Base-by-base conservation (phyloP, 2,797 vertebrate species). In the Coregonus suidteri region DNA sequence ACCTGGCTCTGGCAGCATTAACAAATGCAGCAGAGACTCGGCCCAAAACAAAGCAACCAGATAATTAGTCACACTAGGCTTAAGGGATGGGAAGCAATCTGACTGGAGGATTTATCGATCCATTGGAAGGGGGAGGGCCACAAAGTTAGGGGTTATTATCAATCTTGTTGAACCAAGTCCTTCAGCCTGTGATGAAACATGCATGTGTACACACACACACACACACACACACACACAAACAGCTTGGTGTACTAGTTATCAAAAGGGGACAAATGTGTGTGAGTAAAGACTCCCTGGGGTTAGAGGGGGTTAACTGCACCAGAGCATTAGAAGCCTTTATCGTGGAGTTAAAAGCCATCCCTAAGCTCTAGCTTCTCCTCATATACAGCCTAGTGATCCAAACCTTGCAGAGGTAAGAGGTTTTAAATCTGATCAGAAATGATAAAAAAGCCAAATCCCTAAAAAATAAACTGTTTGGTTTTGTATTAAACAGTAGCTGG, bases 41-140 rank as follows among this genome's bases (percentile, higher is more conserved):
- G 81, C 83, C 88, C 88, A 87, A 91, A 92, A 91, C 88, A 88
- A 73, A 90, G 87, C 85, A 87, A 87, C 83, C 79, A 85, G 87
- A 89, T 93, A 93, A 94, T 94, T 94, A 93, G 93, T 94, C 93
- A 94, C 88, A 90, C 79, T 85, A 89, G 85, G 85, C 87, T 83
- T 72, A 90, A 90, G 88, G 90, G 87, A 86, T 89, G 87, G 86
- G 88, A 91, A 91, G 88, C 91, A 89, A 91, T 91, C 87, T 90
- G 91, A 93, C 91, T 93, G 93, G 92, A 90, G 91, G 91, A 92
- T 91, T 89, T 89, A 94, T 95, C 79, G 92, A 94, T 94, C 90
- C 79, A 86, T 75, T 73, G 86, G 88, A 77, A 68, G 68, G 87
- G 90, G 90, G 91, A 91, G 90, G 88, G 86, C 87, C 82, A 64